A percentile compares a stretch with the other conserved stretches of the same genome.
These are phyloP conservation scores for Telmatherina bonti DNA, from an alignment of 2,797 vertebrate genomes.

Conservation along the genomic window DNA sequence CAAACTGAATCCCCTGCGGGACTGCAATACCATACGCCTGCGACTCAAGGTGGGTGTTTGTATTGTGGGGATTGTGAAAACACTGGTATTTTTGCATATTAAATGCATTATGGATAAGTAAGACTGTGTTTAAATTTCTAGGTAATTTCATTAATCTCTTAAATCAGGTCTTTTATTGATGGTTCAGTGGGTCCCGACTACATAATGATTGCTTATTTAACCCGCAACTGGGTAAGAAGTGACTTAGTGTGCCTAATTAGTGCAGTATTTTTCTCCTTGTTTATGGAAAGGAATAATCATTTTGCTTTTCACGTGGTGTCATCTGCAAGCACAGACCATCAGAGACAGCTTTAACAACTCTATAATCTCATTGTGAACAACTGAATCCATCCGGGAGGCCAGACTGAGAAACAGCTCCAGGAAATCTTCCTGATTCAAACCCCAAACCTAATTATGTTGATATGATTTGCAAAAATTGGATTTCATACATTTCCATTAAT, in stretches of 20 bases:
- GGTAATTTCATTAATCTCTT: background rate
- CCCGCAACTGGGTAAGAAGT: background rate
- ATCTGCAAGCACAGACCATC: background rate
- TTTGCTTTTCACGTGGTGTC: background rate
- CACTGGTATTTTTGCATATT: background rate
- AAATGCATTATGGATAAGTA: background rate
- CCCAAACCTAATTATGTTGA: background rate
- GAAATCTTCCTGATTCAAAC: slow-evolving; percentile 5
- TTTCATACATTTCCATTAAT: slow-evolving; percentile 11
- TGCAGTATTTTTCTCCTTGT: background rate
- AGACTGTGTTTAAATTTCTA: slow-evolving; percentile 4
- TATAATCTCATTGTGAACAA: slow-evolving; percentile 5
- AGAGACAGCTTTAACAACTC: background rate
- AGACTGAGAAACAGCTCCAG: slow-evolving; percentile 10
- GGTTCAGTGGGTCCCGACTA: background rate
- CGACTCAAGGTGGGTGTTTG: slow-evolving; percentile 90
- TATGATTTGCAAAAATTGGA: slow-evolving; percentile 10
- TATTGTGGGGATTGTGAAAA: background rate
- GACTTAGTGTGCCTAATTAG: background rate
- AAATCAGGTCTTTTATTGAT: background rate
- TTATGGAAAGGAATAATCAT: background rate
- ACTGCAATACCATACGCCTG: slow-evolving; percentile 93
- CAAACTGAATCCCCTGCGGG: slow-evolving; percentile 94
- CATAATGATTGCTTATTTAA: background rate
- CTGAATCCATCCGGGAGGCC: background rate